Evolutionary conservation across 2,797 vertebrate species (phyloP), one percentile per base, ranked within the genome.

Genomic region (Crax fasciolata): DNA sequence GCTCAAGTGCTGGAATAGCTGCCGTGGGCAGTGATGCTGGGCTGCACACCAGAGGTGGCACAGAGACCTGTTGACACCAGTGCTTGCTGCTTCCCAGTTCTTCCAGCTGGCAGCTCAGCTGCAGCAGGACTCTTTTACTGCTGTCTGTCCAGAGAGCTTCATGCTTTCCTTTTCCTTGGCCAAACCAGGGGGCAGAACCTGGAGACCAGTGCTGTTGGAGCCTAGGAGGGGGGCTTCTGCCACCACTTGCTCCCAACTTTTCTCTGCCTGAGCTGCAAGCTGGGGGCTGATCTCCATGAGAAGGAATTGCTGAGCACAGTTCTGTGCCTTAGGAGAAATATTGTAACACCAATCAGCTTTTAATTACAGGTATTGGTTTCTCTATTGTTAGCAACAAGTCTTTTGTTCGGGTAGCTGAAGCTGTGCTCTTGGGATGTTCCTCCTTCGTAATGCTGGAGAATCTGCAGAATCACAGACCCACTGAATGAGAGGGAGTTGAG

Each of bases 321-420:
- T 89, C 62, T 21, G 35, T 59, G 87, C 82, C 58, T 84, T 84
- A 81, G 76, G 62, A 95, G 89, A 73, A 94, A 89, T 70, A 84
- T 23, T 95, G 70, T 91, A 84, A 73, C 19, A 7, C 58, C 92
- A 88, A 93, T 94, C 79, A 55, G 51, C 55, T 86, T 72, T 89
- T 94, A 96, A 96, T 95, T 94, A 67, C 46, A 73, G 0, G 1
- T 87, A 96, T 89, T 82, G 44, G 70, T 89, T 87, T 96, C 86
- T 54, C 21, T 38, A 27, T 6, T 9, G 48, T 88, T 93, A 61
- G 49, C 44, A 58, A 66, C 1, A 1, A 2, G 2, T 30, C 59
- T 88, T 67, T 71, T 82, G 59, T 68, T 90, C 39, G 2, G 38
- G 41, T 43, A 59, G 77, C 65, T 90, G 46, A 43, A 84, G 24